phyloP scores from a whole-genome alignment of 2,797 vertebrate genomes.

The Esox masquinongy region DNA sequence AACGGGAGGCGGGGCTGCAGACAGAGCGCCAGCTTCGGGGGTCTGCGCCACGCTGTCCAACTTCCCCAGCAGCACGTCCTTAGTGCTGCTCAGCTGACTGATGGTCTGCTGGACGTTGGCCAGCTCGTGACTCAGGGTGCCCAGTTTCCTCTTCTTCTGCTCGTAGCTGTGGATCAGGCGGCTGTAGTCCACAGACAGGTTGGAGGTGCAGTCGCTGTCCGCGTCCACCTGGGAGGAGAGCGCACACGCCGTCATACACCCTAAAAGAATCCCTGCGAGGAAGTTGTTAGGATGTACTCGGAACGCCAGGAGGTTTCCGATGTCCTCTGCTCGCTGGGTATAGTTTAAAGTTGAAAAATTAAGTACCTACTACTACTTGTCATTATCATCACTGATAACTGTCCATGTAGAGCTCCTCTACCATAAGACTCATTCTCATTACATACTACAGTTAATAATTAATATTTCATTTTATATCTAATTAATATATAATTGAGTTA shows the following conservation, averaged over 20 bases:
- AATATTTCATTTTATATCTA: no score
- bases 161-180: constrained; percentile 93
- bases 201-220: constrained; percentile 88
- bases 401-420: no score
- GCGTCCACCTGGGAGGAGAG: constrained; percentile 35
- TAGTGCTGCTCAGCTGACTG: constrained; percentile 88
- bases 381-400: no score
- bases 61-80: constrained; percentile 88
- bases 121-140: constrained; percentile 86
- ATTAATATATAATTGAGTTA: no score
- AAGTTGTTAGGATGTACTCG: no score
- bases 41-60: constrained; percentile 79
- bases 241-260: no score
- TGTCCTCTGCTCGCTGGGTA: no score
- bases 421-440: background rate
- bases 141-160: constrained; percentile 88
- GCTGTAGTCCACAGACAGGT: constrained; percentile 87
- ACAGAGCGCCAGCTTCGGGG: constrained; percentile 37
- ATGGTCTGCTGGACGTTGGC: constrained; percentile 92
- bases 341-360: no score
- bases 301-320: no score
- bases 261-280: no score
- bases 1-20: constrained; percentile 19
- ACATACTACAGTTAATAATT: background rate
- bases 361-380: no score